Conservation (phyloP, 2,888 invertebrate genomes). For the Tetranychus piercei region DNA sequence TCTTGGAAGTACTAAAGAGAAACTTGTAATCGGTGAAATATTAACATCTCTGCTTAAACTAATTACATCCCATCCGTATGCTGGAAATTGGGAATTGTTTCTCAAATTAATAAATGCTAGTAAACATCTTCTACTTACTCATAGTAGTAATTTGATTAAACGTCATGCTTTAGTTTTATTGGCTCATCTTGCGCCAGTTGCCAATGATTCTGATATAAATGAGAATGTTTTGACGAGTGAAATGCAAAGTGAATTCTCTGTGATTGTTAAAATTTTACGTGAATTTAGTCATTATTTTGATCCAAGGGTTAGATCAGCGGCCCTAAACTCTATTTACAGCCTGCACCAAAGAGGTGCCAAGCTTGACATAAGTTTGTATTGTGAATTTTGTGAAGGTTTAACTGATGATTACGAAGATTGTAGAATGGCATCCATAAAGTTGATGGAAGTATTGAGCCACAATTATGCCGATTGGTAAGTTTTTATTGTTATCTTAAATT, state of each 20-base stretch:
- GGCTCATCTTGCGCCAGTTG: slow-evolving; percentile 46
- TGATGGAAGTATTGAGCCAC: slow-evolving; percentile 67
- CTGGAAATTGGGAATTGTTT: slow-evolving; percentile 2
- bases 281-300: slow-evolving; percentile 69
- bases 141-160: slow-evolving; percentile 50
- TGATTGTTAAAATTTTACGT: slow-evolving; percentile 50
- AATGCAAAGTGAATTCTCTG: slow-evolving; percentile 38
- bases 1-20: not conserved
- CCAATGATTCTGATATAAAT: not conserved
- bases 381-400: slow-evolving; percentile 52
- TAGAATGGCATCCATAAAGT: slow-evolving; percentile 58
- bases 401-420: slow-evolving; percentile 87
- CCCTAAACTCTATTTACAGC: slow-evolving; percentile 53
- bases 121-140: slow-evolving; percentile 25
- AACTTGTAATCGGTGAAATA: slow-evolving; percentile 17
- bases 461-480: slow-evolving; percentile 66
- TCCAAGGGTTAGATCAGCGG: slow-evolving; percentile 70
- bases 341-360: slow-evolving; percentile 30
- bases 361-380: slow-evolving; percentile 49
- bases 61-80: not conserved
- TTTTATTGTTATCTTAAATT: slow-evolving; percentile 4
- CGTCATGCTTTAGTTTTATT: slow-evolving; percentile 59
- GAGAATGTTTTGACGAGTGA: slow-evolving; percentile 42
- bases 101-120: slow-evolving; percentile 26
- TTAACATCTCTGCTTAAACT: slow-evolving; percentile 14